Percentiles rank a stretch among this genome's conserved stretches.
Evolutionary conservation across 2,888 invertebrate species (phyloP).

Genomic region (Chorisops tibialis): DNA sequence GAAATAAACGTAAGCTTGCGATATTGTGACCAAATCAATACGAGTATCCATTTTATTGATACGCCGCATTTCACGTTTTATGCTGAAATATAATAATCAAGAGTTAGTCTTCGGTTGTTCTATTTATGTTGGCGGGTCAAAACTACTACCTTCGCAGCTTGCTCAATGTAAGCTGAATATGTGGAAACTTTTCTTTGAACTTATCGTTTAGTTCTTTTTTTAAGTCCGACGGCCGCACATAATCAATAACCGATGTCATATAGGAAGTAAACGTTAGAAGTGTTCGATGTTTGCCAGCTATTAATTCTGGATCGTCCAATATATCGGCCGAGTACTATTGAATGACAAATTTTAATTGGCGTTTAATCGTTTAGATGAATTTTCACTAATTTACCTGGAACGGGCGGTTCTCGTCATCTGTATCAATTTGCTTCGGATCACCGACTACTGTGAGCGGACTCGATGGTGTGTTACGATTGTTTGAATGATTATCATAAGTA

Average conservation of each 20-base stretch:
- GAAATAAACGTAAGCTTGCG: constrained; percentile 97
- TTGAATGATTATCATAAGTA: constrained; percentile 45
- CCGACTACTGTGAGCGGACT: constrained; percentile 44
- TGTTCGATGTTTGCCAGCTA: constrained; percentile 85
- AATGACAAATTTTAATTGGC: constrained; percentile 19
- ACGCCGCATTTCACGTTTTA: constrained; percentile 93
- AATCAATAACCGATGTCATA: constrained; percentile 94
- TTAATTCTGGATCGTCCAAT: constrained; percentile 88
- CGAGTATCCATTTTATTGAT: constrained; percentile 82
- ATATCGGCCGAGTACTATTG: constrained; percentile 78
- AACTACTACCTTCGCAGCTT: constrained; percentile 81
- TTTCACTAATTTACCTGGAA: constrained; percentile 38
- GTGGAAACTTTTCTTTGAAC: constrained; percentile 91
- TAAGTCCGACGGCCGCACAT: constrained; percentile 90
- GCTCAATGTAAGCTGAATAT: constrained; percentile 89
- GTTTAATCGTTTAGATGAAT: background rate
- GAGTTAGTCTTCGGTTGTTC: background rate
- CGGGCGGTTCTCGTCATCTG: constrained; percentile 44
- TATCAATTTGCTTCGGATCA: constrained; percentile 45
- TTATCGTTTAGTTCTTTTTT: constrained; percentile 97
- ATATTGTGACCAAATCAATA: constrained; percentile 84
- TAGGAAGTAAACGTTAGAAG: constrained; percentile 83
- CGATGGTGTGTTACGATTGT: constrained; percentile 46
- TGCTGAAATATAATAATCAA: constrained; percentile 56
- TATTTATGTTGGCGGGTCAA: too few species aligned